Base-by-base conservation (phyloP, 2,888 invertebrate species). In the Drosophila fungiperda region DNA sequence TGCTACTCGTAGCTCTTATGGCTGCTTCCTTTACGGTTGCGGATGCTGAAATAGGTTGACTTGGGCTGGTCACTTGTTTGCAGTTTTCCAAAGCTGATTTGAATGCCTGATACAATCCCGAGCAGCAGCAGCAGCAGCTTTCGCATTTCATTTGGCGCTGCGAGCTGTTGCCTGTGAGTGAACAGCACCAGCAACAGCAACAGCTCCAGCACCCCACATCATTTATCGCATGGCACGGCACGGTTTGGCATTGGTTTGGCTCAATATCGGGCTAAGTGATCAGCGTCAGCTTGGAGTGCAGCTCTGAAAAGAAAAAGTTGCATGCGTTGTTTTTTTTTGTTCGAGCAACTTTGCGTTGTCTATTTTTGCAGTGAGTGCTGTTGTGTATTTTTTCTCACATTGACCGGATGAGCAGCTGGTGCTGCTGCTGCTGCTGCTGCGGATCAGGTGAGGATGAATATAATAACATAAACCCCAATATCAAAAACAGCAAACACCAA, bases 381-480 rank as follows among this genome's bases (percentile, higher is more conserved):
- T 71, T 77, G 68, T 80, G 69, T 73, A 73, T 80, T 83, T 78
- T 77, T 84, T 88, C 83, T 83, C 85, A 80, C 84, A 83, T 78
- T 82, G 83, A 91, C 91, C 89, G 91, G 91, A 90, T 90, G 91
- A 87, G 87, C 91, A 91, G 89, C 91, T 91, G 92, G 89, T 90
- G 88, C 79, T 35, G 35, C 33, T 36, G 35, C 15, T 36, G 36
- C 17, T 90, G 89, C 90, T 91, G 92, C 90, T 90, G 88, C 79
- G 89, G 89, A 91, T 91, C 90, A 90, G 91, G 91, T 91, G 91
- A 91, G 91, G 90, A 89, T 90, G 91, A 87, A 90, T 91, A 88
- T 90, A 89, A 91, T 87, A 91, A 83, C 87, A 81, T 79, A 86
- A 86, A 75, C 90, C 89, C 88, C 90, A 89, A 90, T 88, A 88